These are phyloP conservation scores for Agrotis segetum DNA, from an alignment of 2,888 invertebrate genomes.

Conservation along the genomic window DNA sequence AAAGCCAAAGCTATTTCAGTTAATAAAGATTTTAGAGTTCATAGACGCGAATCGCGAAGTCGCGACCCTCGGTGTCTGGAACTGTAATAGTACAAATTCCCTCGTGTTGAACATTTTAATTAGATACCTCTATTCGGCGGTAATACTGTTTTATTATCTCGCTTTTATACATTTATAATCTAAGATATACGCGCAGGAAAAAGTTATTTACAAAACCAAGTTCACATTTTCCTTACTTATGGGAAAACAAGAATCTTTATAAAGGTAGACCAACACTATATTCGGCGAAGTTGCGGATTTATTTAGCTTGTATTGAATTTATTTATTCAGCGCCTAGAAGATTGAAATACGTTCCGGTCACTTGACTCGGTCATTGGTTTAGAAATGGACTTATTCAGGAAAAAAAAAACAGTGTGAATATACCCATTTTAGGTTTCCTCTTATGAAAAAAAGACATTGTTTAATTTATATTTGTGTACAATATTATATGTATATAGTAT, in stretches of 20 bases:
- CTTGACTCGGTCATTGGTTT: conserved; percentile 44
- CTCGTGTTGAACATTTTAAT: conserved; percentile 49
- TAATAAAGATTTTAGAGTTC: conserved; percentile 44
- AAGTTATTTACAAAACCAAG: conserved; percentile 67
- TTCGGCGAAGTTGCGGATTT: conserved; percentile 53
- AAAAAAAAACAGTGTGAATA: conserved; percentile 33
- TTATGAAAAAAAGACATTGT: no score
- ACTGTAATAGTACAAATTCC: conserved; percentile 31
- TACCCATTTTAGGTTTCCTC: not conserved
- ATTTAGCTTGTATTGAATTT: conserved; percentile 64
- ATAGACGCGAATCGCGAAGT: conserved; percentile 26
- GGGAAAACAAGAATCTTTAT: conserved; percentile 63
- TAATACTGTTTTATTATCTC: conserved; percentile 63
- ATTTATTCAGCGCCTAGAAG: conserved; percentile 64
- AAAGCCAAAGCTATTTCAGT: conserved; percentile 47
- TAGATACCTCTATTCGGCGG: conserved; percentile 50
- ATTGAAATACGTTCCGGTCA: conserved; percentile 57
- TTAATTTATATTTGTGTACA: no score
- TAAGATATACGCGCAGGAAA: conserved; percentile 59
- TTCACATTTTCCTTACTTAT: conserved; percentile 61
- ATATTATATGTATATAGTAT: no score
- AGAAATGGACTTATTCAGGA: conserved; percentile 30
- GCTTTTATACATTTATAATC: conserved; percentile 47
- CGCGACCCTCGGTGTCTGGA: conserved; percentile 21
- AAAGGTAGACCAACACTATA: conserved; percentile 56